These are phyloP conservation scores for Paramisgurnus dabryanus DNA, from an alignment of 2,113 vertebrate species.

Conservation along the genomic window DNA sequence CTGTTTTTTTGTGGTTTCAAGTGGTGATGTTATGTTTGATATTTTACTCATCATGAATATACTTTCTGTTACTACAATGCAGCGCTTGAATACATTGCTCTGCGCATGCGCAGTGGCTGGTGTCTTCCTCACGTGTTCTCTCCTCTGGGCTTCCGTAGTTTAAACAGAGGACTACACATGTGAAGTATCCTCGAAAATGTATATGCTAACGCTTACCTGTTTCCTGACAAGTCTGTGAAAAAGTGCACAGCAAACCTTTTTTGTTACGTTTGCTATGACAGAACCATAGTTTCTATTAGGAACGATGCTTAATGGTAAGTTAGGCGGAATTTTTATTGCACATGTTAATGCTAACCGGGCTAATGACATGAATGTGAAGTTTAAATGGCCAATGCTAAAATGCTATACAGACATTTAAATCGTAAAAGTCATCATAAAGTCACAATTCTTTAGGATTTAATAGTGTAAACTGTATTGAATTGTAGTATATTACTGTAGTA, in stretches of 20 bases:
- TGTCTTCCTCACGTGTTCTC: neutral
- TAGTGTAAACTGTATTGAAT: too few relatives aligned
- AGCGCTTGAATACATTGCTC: too few relatives aligned
- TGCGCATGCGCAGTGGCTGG: neutral
- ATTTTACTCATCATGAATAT: too few relatives aligned
- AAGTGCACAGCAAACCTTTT: neutral
- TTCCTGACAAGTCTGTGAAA: neutral
- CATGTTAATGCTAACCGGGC: neutral
- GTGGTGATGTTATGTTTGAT: too few relatives aligned
- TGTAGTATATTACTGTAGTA: too few relatives aligned
- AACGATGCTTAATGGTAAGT: neutral
- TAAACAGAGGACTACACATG: neutral
- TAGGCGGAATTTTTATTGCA: neutral
- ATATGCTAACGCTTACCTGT: neutral
- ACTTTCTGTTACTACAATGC: too few relatives aligned
- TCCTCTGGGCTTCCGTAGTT: conserved; percentile 22
- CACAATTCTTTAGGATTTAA: too few relatives aligned
- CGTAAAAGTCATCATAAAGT: too few relatives aligned
- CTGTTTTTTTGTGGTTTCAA: too few relatives aligned
- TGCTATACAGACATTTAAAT: neutral
- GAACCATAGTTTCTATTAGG: neutral
- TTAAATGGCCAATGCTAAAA: neutral
- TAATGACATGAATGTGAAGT: neutral
- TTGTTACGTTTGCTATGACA: neutral
- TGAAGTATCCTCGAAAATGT: neutral